Conservation (phyloP, 2,888 invertebrate species). For the Tetragnatha montana region DNA sequence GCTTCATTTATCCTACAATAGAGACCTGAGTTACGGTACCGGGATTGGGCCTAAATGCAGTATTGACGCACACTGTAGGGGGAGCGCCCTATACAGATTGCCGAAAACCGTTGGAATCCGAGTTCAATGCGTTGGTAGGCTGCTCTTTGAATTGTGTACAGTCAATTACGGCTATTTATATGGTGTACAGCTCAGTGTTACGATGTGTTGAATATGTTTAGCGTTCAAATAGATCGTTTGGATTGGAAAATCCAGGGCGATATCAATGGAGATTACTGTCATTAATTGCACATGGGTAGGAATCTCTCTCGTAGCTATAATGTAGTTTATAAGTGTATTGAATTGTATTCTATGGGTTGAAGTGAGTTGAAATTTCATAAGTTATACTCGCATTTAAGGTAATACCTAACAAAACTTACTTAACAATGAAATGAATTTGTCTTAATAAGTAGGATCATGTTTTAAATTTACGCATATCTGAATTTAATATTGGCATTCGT, state of each 20-base stretch:
- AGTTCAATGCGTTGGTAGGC: background rate
- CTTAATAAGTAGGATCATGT: no score
- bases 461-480: no score
- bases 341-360: no score
- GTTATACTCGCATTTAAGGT: no score
- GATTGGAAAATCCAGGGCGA: background rate
- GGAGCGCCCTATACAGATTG: background rate
- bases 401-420: no score
- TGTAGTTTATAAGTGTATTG: no score
- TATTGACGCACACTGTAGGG: background rate
- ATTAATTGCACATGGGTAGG: no score
- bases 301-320: no score
- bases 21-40: background rate
- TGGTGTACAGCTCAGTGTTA: background rate
- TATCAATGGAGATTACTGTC: no score
- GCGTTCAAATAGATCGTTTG: background rate
- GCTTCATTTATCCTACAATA: background rate
- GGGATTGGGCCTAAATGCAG: background rate
- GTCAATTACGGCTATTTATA: constrained; percentile 1
- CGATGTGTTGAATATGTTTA: background rate
- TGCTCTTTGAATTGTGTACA: background rate
- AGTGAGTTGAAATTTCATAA: no score
- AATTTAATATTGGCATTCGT: no score
- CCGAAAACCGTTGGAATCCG: background rate
- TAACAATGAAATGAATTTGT: no score